Percentiles rank a stretch among this genome's conserved stretches.
Conservation (phyloP, 2,113 vertebrate species). For the Columbina picui region DNA sequence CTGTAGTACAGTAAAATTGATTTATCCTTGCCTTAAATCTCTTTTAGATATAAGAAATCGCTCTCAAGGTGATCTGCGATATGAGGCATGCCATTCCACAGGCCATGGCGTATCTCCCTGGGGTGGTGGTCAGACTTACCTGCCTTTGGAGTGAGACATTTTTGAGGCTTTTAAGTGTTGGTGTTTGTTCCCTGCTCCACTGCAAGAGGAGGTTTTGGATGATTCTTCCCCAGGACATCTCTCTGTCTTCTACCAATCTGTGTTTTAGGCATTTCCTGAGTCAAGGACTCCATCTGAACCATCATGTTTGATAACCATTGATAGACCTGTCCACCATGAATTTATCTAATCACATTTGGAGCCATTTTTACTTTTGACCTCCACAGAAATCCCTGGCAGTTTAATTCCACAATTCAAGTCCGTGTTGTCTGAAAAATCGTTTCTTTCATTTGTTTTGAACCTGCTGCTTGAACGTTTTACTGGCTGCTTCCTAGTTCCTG, state of each 20-base stretch:
- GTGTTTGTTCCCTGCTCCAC: not conserved
- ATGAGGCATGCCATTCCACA: not conserved
- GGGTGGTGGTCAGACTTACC: not conserved
- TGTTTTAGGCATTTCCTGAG: not conserved
- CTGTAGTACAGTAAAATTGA: constrained; percentile 20
- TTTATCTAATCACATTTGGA: constrained; percentile 7
- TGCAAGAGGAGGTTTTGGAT: not conserved
- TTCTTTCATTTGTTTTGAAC: constrained; percentile 36
- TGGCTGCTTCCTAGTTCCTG: not conserved
- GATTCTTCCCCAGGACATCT: not conserved
- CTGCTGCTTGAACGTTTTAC: constrained; percentile 22
- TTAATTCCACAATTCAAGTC: not conserved
- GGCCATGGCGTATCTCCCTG: not conserved
- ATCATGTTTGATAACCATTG: not conserved
- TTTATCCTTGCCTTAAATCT: not conserved
- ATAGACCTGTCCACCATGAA: not conserved
- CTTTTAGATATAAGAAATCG: not conserved
- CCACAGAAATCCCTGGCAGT: not conserved
- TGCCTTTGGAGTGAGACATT: not conserved
- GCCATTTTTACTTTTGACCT: constrained; percentile 12
- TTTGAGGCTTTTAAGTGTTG: not conserved
- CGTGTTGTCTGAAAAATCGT: not conserved
- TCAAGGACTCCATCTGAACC: not conserved
- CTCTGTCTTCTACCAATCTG: not conserved
- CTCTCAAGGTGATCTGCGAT: not conserved